Evolutionary conservation across 1,140 invertebrate species (phyloP).

Genomic region (Maniola jurtina): DNA sequence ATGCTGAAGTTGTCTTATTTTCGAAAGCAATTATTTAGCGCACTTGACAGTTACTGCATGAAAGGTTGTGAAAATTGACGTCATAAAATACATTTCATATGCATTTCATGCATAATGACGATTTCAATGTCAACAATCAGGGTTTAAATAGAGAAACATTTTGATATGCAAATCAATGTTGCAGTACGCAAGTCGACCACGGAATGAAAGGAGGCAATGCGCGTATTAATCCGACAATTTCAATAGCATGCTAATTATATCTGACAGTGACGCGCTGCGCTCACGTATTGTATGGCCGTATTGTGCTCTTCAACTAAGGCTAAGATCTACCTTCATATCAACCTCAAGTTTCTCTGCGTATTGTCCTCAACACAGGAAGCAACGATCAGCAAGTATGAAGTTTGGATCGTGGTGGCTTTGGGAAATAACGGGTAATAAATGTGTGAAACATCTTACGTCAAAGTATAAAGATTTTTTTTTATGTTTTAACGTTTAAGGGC

Average conservation of each 20-base stretch:
- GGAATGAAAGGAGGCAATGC: constrained; percentile 56
- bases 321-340: no score
- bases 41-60: neutral
- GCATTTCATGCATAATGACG: neutral
- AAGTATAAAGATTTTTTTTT: no score
- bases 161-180: constrained; percentile 41
- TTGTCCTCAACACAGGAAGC: no score
- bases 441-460: no score
- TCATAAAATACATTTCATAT: neutral
- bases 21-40: no score
- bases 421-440: no score
- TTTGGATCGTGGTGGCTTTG: no score
- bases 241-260: constrained; percentile 44
- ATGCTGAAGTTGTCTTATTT: no score
- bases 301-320: no score
- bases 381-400: no score
- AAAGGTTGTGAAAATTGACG: neutral
- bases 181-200: constrained; percentile 38
- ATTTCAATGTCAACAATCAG: neutral
- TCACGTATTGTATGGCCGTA: constrained; percentile 30
- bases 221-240: constrained; percentile 75
- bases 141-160: constrained; percentile 21
- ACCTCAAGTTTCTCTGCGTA: no score
- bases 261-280: constrained; percentile 56
- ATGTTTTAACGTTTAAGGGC: no score